phyloP scores from a whole-genome alignment of 2,797 vertebrate species.

The Leptoclinus maculatus region DNA sequence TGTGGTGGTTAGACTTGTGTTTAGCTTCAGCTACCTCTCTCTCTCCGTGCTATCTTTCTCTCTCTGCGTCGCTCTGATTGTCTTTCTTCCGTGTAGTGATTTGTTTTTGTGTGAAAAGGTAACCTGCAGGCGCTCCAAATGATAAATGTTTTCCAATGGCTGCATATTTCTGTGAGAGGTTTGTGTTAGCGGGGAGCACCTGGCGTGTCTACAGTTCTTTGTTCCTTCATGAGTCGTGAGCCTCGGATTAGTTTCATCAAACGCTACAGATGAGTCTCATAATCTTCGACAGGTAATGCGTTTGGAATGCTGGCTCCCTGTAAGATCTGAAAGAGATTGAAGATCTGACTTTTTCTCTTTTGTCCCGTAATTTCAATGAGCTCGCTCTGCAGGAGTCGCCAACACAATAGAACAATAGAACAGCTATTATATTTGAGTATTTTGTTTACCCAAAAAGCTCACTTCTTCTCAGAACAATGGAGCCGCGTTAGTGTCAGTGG shows the following conservation, averaged over 20 bases:
- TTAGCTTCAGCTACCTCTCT: conserved; percentile 40
- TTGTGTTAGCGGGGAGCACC: background rate
- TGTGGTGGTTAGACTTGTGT: conserved; percentile 53
- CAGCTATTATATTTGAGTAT: conserved; percentile 22
- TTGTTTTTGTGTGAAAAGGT: conserved; percentile 18
- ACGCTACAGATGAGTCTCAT: conserved; percentile 22
- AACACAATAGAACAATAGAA: conserved; percentile 27
- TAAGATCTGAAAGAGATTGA: background rate
- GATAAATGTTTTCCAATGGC: background rate
- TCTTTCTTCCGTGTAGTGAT: background rate
- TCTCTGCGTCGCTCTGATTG: background rate
- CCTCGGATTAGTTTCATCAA: conserved; percentile 36
- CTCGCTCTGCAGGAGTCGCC: conserved; percentile 32
- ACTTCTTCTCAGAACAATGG: background rate
- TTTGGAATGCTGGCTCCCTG: conserved; percentile 10
- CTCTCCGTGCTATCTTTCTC: background rate
- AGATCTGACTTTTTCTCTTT: conserved; percentile 24
- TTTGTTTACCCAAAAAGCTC: conserved; percentile 17
- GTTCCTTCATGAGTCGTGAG: conserved; percentile 8
- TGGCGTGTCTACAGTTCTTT: conserved; percentile 8
- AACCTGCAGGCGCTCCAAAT: conserved; percentile 16
- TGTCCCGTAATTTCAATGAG: conserved; percentile 33
- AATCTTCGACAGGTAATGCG: conserved; percentile 25
- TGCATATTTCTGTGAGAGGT: conserved; percentile 29
- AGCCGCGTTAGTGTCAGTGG: background rate